Base-by-base conservation (phyloP, 2,888 invertebrate genomes). In the Heliconius ismenius region DNA sequence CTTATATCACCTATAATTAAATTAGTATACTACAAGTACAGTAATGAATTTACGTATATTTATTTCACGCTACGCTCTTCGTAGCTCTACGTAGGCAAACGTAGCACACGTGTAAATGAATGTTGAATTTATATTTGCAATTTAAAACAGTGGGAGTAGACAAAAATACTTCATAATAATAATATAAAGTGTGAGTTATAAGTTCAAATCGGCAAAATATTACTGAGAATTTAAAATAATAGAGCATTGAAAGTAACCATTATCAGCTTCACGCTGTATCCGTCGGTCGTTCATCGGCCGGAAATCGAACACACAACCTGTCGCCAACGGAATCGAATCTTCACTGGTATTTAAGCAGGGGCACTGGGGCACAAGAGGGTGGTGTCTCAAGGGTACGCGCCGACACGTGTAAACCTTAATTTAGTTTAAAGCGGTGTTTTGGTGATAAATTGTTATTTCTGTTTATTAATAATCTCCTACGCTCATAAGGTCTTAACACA, bases 381-480 rank as follows among this genome's bases (percentile, higher is more conserved):
- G 4, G 18, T 2, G 68, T 32, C 69, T 68, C 62, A 62, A 60
- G 69, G 62, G 68, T 68, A 49, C 43, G 13, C 32, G 24, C 43
- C 15, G 54, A 62, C 75, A 69, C 60, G 68, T 69, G 68, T 69
- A 62, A 43, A 28, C 28, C 69, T 70, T 28, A 70, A 32, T 70
- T 70, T 58, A 54, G n/a, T 70, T 70, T 70, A 54, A 58, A 58
- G 7, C 54, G 54, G 54, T 11, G 69, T 70, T 70, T 54, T 54
- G 54, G 28, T n/a, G 28, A 58, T 58, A 70, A 21, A 32, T 24
- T 13, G 24, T 13, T 24, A 24, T 13, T 62, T 24, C 24, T 43
- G 15, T 43, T 6, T 60, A 60, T 24, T 60, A 60, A 24, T 54
- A 54, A 21, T 7, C 9, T 21, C 7, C 32, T 32, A 32, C 7